Base-by-base conservation (phyloP, 1,140 invertebrate genomes). In the Anoplophora glabripennis region DNA sequence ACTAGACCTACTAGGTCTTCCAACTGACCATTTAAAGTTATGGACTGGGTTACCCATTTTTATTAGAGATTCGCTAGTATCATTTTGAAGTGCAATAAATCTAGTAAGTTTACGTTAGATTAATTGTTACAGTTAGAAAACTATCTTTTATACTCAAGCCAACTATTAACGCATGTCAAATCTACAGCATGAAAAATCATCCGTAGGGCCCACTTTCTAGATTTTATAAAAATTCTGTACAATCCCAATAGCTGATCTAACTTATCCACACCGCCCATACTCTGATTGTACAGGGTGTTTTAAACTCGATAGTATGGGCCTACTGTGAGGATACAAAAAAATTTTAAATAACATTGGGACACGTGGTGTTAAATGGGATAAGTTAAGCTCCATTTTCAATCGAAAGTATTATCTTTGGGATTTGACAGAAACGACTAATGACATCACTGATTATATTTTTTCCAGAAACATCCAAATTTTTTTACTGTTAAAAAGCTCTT, bases 241-340 rank as follows among this genome's bases (percentile, higher is more conserved):
- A 41, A 10, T 10, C 12, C 34, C 14, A 61, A 3, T 11, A 57
- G 17, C 11, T 45, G 46, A 60, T 76, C 70, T 40, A 74, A 38
- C 10, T 65, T 56, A 58, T 76, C 73, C 10, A 77, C 75, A 44
- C 72, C 74, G 52, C 72, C 75, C 72, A 76, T 76, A 9, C 61
- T 62, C 36, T 72, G 61, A 65, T 75, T 75, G 49, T 75, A 75
- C 12, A 52, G n/a, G n/a, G n/a, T n/a, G n/a, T n/a, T n/a, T n/a
- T n/a, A n/a, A n/a, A n/a, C n/a, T n/a, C n/a, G n/a, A n/a, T n/a
- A n/a, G n/a, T n/a, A n/a, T n/a, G n/a, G n/a, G n/a, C n/a, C n/a
- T n/a, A n/a, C n/a, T n/a, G n/a, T n/a, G n/a, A n/a, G n/a, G n/a
- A n/a, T n/a, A n/a, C n/a, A n/a, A n/a, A n/a, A n/a, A n/a, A n/a